A percentile compares a stretch with the other conserved stretches of the same genome.
Conservation (phyloP, 1,140 invertebrate genomes). For the Meloidogyne floridensis region DNA sequence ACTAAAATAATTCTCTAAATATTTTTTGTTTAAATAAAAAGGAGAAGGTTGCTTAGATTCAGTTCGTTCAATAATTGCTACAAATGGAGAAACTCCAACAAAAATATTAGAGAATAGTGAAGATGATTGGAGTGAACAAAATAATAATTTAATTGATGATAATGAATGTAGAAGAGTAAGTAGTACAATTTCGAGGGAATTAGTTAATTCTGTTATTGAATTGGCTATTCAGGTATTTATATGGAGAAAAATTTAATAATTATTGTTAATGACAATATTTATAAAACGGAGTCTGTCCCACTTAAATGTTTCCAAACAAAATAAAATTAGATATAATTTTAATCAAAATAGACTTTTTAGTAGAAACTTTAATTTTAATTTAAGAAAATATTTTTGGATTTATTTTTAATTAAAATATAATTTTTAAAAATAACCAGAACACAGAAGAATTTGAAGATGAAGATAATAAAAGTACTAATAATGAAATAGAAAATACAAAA, state of each 20-base stretch:
- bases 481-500: too few species aligned
- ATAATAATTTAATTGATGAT: neutral
- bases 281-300: too few species aligned
- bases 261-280: neutral
- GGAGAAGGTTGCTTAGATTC: conserved; percentile 19
- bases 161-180: conserved; percentile 5
- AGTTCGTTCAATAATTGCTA: conserved; percentile 7
- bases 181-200: conserved; percentile 9
- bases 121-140: neutral
- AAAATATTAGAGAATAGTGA: neutral
- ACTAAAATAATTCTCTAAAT: too few species aligned
- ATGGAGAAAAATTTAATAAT: neutral
- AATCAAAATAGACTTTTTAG: too few species aligned
- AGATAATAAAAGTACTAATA: neutral
- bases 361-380: too few species aligned
- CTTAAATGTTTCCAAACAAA: too few species aligned
- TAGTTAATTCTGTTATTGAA: conserved; percentile 23
- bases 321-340: too few species aligned
- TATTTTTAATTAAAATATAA: neutral
- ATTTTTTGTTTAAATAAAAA: neutral
- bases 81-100: conserved; percentile 6
- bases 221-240: neutral
- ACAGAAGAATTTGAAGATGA: neutral
- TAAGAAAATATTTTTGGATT: neutral
- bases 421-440: neutral